phyloP scores from a whole-genome alignment of 2,113 vertebrate genomes.

The Corvus hawaiiensis region DNA sequence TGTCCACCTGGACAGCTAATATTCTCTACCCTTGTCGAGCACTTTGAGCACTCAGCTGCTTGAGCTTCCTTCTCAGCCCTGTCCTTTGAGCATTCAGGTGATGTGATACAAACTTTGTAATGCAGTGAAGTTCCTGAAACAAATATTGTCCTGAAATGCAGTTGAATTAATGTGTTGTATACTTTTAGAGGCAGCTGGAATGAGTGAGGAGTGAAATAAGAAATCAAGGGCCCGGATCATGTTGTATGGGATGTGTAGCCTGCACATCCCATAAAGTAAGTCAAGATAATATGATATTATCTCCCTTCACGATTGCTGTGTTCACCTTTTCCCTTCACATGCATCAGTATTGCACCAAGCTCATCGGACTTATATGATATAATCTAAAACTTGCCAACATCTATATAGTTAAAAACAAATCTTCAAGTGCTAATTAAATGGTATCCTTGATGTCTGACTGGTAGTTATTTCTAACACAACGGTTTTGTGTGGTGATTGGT shows the following conservation, averaged over 20 bases:
- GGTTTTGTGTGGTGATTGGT: neutral
- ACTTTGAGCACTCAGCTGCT: neutral
- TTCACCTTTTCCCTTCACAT: neutral
- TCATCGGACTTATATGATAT: neutral
- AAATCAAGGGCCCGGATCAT: neutral
- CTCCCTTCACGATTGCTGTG: neutral
- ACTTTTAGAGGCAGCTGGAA: neutral
- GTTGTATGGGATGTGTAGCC: neutral
- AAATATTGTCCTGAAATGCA: neutral
- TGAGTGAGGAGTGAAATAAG: neutral
- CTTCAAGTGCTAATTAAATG: neutral
- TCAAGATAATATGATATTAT: neutral
- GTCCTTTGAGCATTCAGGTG: neutral
- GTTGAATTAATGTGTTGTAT: fast-evolving
- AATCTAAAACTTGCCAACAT: neutral
- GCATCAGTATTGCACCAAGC: neutral
- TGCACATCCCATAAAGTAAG: neutral
- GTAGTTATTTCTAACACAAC: neutral
- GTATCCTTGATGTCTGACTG: neutral
- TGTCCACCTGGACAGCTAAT: neutral
- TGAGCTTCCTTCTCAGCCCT: neutral
- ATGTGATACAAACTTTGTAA: neutral
- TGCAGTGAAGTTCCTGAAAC: neutral
- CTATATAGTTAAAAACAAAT: neutral
- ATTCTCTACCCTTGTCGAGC: neutral